A percentile compares a stretch with the other conserved stretches of the same genome.
phyloP scores from a whole-genome alignment of 2,797 vertebrate genomes.

The Ficedula albicollis region DNA sequence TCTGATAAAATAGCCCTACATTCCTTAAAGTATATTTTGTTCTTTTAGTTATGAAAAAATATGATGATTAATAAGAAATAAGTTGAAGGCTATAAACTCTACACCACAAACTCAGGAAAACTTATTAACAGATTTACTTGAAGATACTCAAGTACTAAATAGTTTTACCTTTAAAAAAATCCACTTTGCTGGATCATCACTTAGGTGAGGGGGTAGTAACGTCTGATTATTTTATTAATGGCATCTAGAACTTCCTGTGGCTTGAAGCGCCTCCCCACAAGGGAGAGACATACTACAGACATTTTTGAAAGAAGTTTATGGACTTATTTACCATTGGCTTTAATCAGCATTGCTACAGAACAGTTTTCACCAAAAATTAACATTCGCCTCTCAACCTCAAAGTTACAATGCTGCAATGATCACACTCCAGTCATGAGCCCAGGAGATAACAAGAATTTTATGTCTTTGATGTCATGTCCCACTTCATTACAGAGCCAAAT shows the following conservation, averaged over 20 bases:
- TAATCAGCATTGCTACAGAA: background rate
- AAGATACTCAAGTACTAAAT: background rate
- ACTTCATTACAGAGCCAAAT: background rate
- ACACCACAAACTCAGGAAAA: background rate
- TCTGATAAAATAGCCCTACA: background rate
- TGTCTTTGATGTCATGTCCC: background rate
- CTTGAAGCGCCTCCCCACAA: background rate
- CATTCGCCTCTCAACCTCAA: background rate
- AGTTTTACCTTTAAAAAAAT: background rate
- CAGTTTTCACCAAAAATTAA: background rate
- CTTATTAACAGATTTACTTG: background rate
- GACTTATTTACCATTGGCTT: background rate
- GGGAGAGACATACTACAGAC: background rate
- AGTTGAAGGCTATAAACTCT: background rate
- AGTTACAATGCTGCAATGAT: background rate
- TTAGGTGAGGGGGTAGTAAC: background rate
- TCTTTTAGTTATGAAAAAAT: background rate
- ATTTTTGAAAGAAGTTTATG: background rate
- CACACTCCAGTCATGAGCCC: accelerated
- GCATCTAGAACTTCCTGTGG: background rate
- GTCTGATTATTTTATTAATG: background rate
- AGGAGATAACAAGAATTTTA: background rate
- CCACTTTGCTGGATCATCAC: background rate
- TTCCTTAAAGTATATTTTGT: background rate
- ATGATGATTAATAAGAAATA: background rate